These are phyloP conservation scores for Pangasius krempfi DNA, from an alignment of 2,797 vertebrate species.

Conservation along the genomic window DNA sequence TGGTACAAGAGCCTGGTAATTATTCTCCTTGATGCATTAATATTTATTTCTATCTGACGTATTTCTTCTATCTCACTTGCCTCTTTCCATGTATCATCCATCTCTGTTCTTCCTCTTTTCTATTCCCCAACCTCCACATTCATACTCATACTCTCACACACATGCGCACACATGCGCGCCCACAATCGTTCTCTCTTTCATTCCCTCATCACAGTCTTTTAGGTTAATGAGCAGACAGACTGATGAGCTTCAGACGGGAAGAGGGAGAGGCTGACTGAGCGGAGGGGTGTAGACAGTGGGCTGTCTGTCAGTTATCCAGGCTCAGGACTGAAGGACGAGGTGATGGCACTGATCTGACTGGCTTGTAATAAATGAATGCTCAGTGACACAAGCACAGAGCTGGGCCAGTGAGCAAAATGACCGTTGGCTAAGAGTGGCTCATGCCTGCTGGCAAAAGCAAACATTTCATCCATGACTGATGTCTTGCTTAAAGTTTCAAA, in stretches of 20 bases:
- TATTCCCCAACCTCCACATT: not conserved
- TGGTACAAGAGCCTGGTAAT: slow-evolving; percentile 28
- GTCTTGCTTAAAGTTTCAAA: slow-evolving; percentile 32
- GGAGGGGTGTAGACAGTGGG: slow-evolving; percentile 43
- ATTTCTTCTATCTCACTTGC: slow-evolving; percentile 20
- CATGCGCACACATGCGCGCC: not conserved
- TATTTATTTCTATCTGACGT: slow-evolving; percentile 34
- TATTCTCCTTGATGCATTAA: slow-evolving; percentile 45
- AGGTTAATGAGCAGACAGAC: slow-evolving; percentile 68
- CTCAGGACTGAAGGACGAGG: slow-evolving; percentile 27
- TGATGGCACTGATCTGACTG: slow-evolving; percentile 44
- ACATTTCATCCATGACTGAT: slow-evolving; percentile 39
- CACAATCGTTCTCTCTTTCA: slow-evolving; percentile 42
- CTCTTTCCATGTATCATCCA: slow-evolving; percentile 27
- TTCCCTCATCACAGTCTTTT: slow-evolving; percentile 62
- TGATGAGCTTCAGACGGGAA: slow-evolving; percentile 58
- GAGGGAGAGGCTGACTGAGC: not conserved
- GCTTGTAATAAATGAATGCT: slow-evolving; percentile 46
- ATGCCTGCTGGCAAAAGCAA: slow-evolving; percentile 38
- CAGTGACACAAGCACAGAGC: slow-evolving; percentile 25
- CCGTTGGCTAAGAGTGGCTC: slow-evolving; percentile 28
- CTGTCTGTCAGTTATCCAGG: slow-evolving; percentile 45
- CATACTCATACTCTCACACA: not conserved
- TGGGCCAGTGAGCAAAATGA: slow-evolving; percentile 14
- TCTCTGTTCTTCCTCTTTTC: not conserved